A percentile compares a stretch with the other conserved stretches of the same genome.
phyloP scores from a whole-genome alignment of 2,797 vertebrate species.

The Vultur gryphus region DNA sequence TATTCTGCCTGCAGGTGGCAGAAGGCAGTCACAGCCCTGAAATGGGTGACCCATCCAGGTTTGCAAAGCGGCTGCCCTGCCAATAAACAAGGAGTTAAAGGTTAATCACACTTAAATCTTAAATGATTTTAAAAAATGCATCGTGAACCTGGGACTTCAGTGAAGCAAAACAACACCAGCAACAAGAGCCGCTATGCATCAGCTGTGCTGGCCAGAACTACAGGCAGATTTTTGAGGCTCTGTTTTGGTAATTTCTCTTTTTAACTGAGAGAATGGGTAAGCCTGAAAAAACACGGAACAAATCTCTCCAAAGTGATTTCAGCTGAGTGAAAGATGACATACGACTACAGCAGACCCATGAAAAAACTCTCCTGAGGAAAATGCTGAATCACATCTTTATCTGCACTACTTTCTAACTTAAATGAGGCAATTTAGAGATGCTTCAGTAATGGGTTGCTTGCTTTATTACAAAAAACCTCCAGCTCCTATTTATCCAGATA shows the following conservation, averaged over 20 bases:
- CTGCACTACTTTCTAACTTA: not conserved
- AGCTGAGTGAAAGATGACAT: not conserved
- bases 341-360: not conserved
- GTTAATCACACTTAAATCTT: not conserved
- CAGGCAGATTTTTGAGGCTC: not conserved
- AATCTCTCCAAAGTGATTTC: not conserved
- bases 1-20: not conserved
- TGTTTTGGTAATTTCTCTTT: not conserved
- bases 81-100: not conserved
- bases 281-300: not conserved
- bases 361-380: not conserved
- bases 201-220: not conserved
- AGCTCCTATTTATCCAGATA: not conserved
- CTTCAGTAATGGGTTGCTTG: not conserved
- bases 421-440: not conserved
- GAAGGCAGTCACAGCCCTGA: not conserved
- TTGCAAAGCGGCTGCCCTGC: not conserved
- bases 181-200: not conserved
- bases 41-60: not conserved
- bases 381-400: not conserved
- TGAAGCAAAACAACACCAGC: not conserved
- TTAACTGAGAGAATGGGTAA: not conserved
- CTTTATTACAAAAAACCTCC: not conserved
- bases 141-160: not conserved
- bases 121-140: not conserved